Evolutionary conservation across 1,140 invertebrate genomes (phyloP).

Genomic region (Lineus longissimus): DNA sequence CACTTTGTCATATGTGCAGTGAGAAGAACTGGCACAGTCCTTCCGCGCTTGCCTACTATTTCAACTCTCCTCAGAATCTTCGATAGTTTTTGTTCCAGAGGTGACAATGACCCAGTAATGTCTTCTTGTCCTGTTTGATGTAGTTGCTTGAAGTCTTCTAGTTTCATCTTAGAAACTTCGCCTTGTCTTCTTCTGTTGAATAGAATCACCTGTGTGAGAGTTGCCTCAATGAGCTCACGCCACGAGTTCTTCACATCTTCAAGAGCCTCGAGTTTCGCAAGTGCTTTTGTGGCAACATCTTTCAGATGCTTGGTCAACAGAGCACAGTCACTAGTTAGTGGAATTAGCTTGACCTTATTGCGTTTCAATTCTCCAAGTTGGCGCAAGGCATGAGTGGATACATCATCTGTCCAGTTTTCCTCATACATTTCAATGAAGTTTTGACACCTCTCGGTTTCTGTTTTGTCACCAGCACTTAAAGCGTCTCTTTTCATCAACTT

Average conservation of each 20-base stretch:
- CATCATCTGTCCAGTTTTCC: no score
- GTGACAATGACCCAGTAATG: slow-evolving; percentile 16
- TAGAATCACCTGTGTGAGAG: slow-evolving; percentile 19
- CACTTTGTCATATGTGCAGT: slow-evolving; percentile 14
- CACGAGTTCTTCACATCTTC: background rate
- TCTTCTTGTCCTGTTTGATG: slow-evolving; percentile 16
- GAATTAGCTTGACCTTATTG: no score
- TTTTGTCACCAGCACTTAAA: no score
- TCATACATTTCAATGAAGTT: no score
- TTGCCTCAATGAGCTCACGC: background rate
- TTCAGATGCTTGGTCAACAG: no score
- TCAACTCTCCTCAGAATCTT: slow-evolving; percentile 18
- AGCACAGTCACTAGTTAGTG: no score
- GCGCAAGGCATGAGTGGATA: no score
- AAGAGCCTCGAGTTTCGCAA: slow-evolving; percentile 8
- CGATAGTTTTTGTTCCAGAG: slow-evolving; percentile 24
- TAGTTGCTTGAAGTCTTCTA: slow-evolving; percentile 13
- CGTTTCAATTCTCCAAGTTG: no score
- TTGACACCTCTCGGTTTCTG: no score
- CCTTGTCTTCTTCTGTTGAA: slow-evolving; percentile 26
- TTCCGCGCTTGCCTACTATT: slow-evolving; percentile 25
- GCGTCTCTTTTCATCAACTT: no score
- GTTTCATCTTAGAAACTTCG: slow-evolving; percentile 21
- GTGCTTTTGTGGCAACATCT: no score
- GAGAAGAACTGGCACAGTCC: slow-evolving; percentile 22